Evolutionary conservation across 1,140 invertebrate species (phyloP), one percentile per base, ranked within the genome.

Genomic region (Pogonus chalceus): DNA sequence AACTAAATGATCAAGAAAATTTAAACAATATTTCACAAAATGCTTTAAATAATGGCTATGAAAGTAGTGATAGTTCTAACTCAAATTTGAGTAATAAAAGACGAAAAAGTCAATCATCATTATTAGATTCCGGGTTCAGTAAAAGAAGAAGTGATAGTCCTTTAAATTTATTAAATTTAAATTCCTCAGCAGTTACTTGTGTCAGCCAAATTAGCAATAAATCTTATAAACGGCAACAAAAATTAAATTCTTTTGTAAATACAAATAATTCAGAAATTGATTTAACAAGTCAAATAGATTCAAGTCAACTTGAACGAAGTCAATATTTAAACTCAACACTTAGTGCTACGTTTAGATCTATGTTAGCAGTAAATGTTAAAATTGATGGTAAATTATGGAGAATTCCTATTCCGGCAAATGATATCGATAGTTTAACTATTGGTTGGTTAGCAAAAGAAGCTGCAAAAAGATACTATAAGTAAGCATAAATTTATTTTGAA

Each of bases 401-500:
- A 35, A 78, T 86, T 51, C 81, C 82, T 0, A 64, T 85, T 12
- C 76, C 77, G 22, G 63, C 77, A 26, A 74, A 78, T 12, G 77
- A 75, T 48, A 69, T 79, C 20, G 76, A 79, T 52, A 76, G 70
- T 35, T 69, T 77, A 54, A 81, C 77, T 55, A 80, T 85, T 59
- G 75, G 74, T 54, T 87, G 84, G 84, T 69, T 88, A 53, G 77
- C 81, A 35, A 76, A 83, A 37, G 81, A 87, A 73, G 77, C 82
- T 0, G 77, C 81, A 23, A 72, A 76, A 50, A 75, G 84, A 64
- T 87, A 85, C 74, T 83, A 83, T 52, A 81, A 79, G 82, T 81
- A 66, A 73, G 71, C 18, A 7, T 7, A 14, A 12, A 20, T 4
- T 20, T 49, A 49, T 22, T 10, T 4, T 12, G 39, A 46, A 20